Evolutionary conservation across 1,140 invertebrate species (phyloP).

Genomic region (Drosophila parabipectinata): DNA sequence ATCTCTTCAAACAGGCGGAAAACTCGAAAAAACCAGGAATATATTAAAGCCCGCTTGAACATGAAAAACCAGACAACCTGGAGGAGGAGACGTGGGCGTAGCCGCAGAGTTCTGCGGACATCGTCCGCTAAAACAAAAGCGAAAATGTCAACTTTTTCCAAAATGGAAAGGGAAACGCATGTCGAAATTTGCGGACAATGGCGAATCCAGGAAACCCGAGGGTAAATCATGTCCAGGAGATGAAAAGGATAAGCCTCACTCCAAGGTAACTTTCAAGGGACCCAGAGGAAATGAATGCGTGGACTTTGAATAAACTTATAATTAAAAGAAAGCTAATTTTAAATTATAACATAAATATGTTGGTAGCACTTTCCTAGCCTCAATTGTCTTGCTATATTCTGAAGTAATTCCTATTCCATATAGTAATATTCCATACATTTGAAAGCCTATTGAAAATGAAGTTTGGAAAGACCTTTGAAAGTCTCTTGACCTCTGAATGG

Average conservation of each 20-base stretch:
- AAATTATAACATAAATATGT: neutral
- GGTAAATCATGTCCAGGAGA: neutral
- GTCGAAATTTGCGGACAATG: slow-evolving; percentile 55
- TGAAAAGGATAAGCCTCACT: slow-evolving; percentile 2
- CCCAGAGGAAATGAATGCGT: neutral
- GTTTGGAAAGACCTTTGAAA: slow-evolving; percentile 63
- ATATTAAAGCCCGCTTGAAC: slow-evolving; percentile 44
- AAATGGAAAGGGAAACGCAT: slow-evolving; percentile 25
- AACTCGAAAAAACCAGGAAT: slow-evolving; percentile 15
- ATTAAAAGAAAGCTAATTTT: neutral
- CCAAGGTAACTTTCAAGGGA: neutral
- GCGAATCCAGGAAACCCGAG: neutral
- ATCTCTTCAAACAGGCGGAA: slow-evolving; percentile 48
- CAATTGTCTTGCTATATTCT: neutral
- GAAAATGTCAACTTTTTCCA: slow-evolving; percentile 43
- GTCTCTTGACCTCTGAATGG: slow-evolving; percentile 68
- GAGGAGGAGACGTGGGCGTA: neutral
- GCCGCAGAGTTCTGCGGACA: slow-evolving; percentile 15
- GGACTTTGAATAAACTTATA: neutral
- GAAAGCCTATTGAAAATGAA: slow-evolving; percentile 47
- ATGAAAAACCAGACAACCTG: slow-evolving; percentile 30
- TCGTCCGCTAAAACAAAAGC: slow-evolving; percentile 59
- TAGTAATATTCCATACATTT: neutral
- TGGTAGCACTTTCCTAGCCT: neutral
- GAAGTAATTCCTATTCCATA: neutral